Evolutionary conservation across 2,113 vertebrate genomes (phyloP), one percentile per base, ranked within the genome.

Genomic region (Gambusia holbrooki): DNA sequence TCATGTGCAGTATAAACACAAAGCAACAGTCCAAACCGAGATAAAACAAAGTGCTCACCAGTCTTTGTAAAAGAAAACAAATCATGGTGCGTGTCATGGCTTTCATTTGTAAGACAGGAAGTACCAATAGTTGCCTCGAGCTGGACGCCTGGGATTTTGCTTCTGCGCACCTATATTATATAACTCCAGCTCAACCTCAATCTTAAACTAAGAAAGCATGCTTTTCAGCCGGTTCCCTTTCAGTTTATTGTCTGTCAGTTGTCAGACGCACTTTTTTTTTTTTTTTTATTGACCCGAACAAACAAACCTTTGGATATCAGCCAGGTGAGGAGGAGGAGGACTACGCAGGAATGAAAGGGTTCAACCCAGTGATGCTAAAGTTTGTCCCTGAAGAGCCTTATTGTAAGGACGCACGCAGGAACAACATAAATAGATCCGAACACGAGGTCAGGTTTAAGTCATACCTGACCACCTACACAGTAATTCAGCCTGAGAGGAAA

Each of bases 61-160:
- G 82, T 90, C 87, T 88, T 92, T 91, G 87, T 83, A 83, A 92
- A 91, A 88, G 64, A 92, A 92, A 93, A 88, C 84, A 86, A 93
- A 90, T 90, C 87, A 87, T 84, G 88, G 92, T 91, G 86, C 45
- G 69, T 92, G 93, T 91, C 93, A 95, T 95, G 94, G 94, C 94
- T 95, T 95, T 93, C 91, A 88, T 82, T 93, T 94, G 90, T 88
- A 89, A 89, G 89, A 94, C 81, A 90, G 90, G 85, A 93, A 89
- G 81, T 90, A 82, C 83, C 76, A 73, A 80, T 75, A 62, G 75
- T 80, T 60, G 84, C 82, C 77, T 74, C 5, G 74, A 87, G 84
- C 76, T 74, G 61, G 72, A 70, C 9, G 28, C 70, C 84, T 73
- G 42, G 61, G 77, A 80, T 84, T 72, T 17, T 30, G 11, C 42